Evolutionary conservation across 2,113 vertebrate species (phyloP), one percentile per base, ranked within the genome.

Genomic region (Garra rufa): DNA sequence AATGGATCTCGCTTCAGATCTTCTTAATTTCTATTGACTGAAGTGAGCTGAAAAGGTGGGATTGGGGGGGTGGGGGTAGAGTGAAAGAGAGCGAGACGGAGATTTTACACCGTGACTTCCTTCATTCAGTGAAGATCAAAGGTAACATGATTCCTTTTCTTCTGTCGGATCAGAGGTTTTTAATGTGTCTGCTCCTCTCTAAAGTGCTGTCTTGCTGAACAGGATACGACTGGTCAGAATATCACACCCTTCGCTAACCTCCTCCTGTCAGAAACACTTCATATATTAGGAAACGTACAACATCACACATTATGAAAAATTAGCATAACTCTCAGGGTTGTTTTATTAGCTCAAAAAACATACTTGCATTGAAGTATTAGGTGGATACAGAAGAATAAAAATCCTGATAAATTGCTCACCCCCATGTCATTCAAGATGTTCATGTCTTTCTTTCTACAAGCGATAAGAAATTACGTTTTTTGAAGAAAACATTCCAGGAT

Each of bases 41-140:
- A 70, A 69, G 75, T 57, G 21, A 50, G 81, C 24, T 43, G 21
- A 71, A 82, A 48, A 55, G 44, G 65, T 41, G 26, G 61, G 26
- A 17, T 1, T 43, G 48, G 14, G n/a, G 3, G n/a, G 19, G 43
- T 30, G 44, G n/a, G 17, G 26, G 46, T 14, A 28, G 44, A 74
- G 24, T 15, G 44, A 28, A 30, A 69, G 79, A 67, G n/a, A 21
- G 63, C 9, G 9, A 67, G 59, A 63, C 61, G 28, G 83, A 59
- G n/a, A 52, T 76, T 67, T 82, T 46, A 70, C 61, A 84, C 44
- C 48, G 75, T 55, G 59, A 69, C 83, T 69, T 78, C 15, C 21
- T 76, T 84, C 83, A 57, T 71, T 84, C 75, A 70, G 48, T n/a
- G 17, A 55, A 84, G 83, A 85, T 85, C 83, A 85, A 85, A 85